phyloP scores from a whole-genome alignment of 2,888 invertebrate species.

The Sclerodermus sp. region DNA sequence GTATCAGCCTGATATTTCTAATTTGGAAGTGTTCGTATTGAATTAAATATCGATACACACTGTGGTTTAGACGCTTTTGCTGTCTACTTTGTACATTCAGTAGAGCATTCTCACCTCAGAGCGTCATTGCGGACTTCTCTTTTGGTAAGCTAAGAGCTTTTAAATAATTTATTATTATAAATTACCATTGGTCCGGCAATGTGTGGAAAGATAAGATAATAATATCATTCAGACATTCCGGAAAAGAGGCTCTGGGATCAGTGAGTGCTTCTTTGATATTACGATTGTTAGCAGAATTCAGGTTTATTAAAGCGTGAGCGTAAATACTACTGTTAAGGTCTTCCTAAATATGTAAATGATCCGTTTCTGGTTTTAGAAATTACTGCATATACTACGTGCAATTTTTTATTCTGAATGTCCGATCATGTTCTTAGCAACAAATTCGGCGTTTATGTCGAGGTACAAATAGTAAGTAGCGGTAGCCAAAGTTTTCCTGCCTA shows the following conservation, averaged over 20 bases:
- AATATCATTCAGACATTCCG: slow-evolving; percentile 50
- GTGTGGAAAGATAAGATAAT: slow-evolving; percentile 27
- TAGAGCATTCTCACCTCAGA: slow-evolving; percentile 39
- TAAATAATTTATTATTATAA: slow-evolving; percentile 29
- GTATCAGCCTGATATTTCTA: slow-evolving; percentile 40
- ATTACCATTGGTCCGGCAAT: slow-evolving; percentile 25
- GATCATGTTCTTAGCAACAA: slow-evolving; percentile 36
- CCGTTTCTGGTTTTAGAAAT: slow-evolving; percentile 30
- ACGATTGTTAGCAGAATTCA: slow-evolving; percentile 46
- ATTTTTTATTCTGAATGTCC: slow-evolving; percentile 31
- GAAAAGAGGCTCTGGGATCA: slow-evolving; percentile 34
- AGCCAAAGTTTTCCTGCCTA: slow-evolving; percentile 41
- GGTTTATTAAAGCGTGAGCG: slow-evolving; percentile 41
- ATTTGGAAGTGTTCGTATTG: slow-evolving; percentile 27
- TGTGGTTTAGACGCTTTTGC: slow-evolving; percentile 45
- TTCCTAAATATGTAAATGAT: slow-evolving; percentile 46
- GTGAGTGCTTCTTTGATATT: slow-evolving; percentile 39
- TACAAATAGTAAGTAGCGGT: slow-evolving; percentile 41
- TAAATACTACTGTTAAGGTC: slow-evolving; percentile 48
- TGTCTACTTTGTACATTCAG: slow-evolving; percentile 44
- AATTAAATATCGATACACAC: slow-evolving; percentile 27
- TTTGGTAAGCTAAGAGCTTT: slow-evolving; percentile 29
- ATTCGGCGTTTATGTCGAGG: slow-evolving; percentile 32
- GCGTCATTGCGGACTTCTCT: slow-evolving; percentile 27
- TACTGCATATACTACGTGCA: slow-evolving; percentile 30